phyloP scores from a whole-genome alignment of 2,888 invertebrate species.

The Rhagophthalmus giganteus region DNA sequence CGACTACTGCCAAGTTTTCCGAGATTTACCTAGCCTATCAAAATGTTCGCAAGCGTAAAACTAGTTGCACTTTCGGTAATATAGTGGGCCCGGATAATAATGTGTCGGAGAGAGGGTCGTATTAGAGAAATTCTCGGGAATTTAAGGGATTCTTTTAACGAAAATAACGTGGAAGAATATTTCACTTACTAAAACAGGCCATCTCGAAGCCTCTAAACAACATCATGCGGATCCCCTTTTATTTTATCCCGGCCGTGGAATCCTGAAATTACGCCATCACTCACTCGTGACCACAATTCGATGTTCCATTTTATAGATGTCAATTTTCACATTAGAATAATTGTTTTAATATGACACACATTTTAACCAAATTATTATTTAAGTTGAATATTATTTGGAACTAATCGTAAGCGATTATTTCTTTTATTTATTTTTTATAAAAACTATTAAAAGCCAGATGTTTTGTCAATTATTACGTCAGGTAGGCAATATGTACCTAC shows the following conservation, averaged over 20 bases:
- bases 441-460: too few relatives aligned
- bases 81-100: neutral
- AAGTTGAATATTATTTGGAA: too few relatives aligned
- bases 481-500: too few relatives aligned
- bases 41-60: slow-evolving; percentile 11
- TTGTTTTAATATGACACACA: slow-evolving; percentile 17
- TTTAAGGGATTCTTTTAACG: too few relatives aligned
- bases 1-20: slow-evolving; percentile 17
- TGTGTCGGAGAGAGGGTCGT: too few relatives aligned
- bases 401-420: too few relatives aligned
- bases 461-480: too few relatives aligned
- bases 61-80: neutral
- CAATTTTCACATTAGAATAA: slow-evolving; percentile 37
- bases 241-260: slow-evolving; percentile 32
- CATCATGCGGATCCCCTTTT: slow-evolving; percentile 25
- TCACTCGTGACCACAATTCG: slow-evolving; percentile 38
- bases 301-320: slow-evolving; percentile 36
- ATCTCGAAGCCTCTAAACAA: slow-evolving; percentile 25
- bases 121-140: too few relatives aligned
- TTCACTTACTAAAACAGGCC: slow-evolving; percentile 14
- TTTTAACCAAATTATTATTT: too few relatives aligned
- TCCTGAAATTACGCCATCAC: slow-evolving; percentile 37
- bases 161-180: neutral
- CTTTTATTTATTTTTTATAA: too few relatives aligned
- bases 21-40: slow-evolving; percentile 17